A percentile compares a stretch with the other conserved stretches of the same genome.
phyloP scores from a whole-genome alignment of 2,888 invertebrate species.

The Willowsia nigromaculata region DNA sequence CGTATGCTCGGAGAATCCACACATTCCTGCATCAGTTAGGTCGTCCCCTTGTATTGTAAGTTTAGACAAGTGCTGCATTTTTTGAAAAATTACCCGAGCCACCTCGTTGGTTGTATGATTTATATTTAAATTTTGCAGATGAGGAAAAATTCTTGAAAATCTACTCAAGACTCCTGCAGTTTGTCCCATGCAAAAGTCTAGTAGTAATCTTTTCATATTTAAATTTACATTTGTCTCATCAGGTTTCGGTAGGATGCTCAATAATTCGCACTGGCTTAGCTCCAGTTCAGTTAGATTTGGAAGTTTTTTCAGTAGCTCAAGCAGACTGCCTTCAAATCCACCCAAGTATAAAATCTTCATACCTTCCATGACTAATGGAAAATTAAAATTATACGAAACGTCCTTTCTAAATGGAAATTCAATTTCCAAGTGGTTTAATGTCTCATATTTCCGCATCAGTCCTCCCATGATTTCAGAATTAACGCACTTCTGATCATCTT shows the following conservation, averaged over 20 bases:
- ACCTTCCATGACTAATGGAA: conserved; percentile 53
- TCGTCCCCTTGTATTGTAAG: conserved; percentile 41
- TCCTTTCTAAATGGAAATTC: conserved; percentile 70
- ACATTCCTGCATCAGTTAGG: conserved; percentile 61
- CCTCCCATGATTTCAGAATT: conserved; percentile 37
- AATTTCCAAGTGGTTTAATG: conserved; percentile 30
- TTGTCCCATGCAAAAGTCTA: conserved; percentile 68
- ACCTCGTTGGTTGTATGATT: conserved; percentile 60
- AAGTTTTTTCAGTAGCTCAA: conserved; percentile 18
- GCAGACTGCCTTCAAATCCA: conserved; percentile 52
- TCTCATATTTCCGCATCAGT: not conserved
- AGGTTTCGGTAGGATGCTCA: conserved; percentile 33
- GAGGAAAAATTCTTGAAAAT: conserved; percentile 59
- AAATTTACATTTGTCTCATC: conserved; percentile 11
- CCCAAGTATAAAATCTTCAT: conserved; percentile 46
- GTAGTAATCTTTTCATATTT: conserved; percentile 23
- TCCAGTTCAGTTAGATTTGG: conserved; percentile 44
- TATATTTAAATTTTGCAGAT: conserved; percentile 47
- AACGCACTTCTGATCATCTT: conserved; percentile 31
- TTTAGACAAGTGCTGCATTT: conserved; percentile 36
- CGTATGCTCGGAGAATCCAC: conserved; percentile 58
- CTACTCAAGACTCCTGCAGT: conserved; percentile 49
- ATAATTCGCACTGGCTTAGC: conserved; percentile 56
- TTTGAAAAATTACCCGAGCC: conserved; percentile 57
- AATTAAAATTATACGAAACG: conserved; percentile 52